Evolutionary conservation across 2,797 vertebrate genomes (phyloP), one percentile per base, ranked within the genome.

Genomic region (Microchirus variegatus): DNA sequence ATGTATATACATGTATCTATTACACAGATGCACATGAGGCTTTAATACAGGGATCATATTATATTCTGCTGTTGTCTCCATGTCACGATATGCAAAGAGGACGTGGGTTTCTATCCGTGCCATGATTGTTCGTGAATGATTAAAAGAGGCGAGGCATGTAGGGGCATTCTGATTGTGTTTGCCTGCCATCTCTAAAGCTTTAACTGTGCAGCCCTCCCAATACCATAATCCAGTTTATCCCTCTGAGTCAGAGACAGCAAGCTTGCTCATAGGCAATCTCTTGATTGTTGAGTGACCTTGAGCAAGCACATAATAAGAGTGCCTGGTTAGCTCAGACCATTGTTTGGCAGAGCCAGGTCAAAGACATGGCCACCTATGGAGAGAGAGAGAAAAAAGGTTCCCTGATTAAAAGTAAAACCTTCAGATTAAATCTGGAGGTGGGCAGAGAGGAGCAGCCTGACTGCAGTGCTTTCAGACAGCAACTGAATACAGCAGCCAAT

Each of bases 161-260:
- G 67, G 76, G 78, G 72, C 78, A 79, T 54, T 70, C 80, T 82
- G 83, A 89, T 89, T 83, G 75, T 85, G 77, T 91, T 82, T 85
- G 69, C 78, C 67, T 85, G 69, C 78, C 67, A 64, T 84, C 70
- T 71, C 78, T 50, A 68, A 74, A 80, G 78, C 82, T 83, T 75
- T 70, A 82, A 84, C 74, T 52, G 80, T 56, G 53, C 10, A n/a
- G 75, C 71, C 78, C 67, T 83, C 77, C 63, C 63, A 57, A 60
- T 81, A 77, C 81, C 78, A 88, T 90, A 92, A 92, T 92, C 89
- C 85, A 84, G 85, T 90, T 91, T 90, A 87, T 89, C 82, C 82
- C 82, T 78, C 70, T 13, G 70, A 81, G 75, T 76, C 77, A 78
- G 68, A 76, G 81, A 78, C 61, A 45, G 81, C 46, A 10, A 60